Percentiles rank a stretch among this genome's conserved stretches.
Evolutionary conservation across 2,888 invertebrate species (phyloP).

Genomic region (Drosophila melanosoma): DNA sequence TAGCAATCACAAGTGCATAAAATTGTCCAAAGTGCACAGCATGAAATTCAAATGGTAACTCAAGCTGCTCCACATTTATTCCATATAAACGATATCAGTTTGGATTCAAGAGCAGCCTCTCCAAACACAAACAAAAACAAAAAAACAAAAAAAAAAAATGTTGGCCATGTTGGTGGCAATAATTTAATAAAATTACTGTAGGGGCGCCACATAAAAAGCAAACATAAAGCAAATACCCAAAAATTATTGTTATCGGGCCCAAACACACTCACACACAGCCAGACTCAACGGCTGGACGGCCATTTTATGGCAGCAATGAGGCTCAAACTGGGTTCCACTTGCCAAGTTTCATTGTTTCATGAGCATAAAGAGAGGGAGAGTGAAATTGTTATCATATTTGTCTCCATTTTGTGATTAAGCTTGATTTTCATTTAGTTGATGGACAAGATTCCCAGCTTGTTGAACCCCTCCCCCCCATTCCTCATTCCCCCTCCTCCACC

Average conservation of each 20-base stretch:
- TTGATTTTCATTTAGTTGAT: constrained; percentile 75
- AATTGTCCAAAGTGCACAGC: background rate
- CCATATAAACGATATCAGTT: background rate
- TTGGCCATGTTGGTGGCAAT: constrained; percentile 20
- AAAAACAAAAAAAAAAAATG: background rate
- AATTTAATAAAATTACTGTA: constrained; percentile 58
- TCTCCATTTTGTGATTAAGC: constrained; percentile 69
- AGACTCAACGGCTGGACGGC: constrained; percentile 1
- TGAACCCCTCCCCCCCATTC: background rate
- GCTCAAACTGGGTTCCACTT: constrained; percentile 14
- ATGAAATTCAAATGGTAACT: background rate
- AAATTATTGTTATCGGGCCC: constrained; percentile 61
- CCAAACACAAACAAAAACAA: too few species aligned
- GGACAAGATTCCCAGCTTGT: constrained; percentile 46
- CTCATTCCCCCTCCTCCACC: background rate
- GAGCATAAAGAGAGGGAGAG: constrained; percentile 15
- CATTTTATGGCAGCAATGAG: constrained; percentile 27
- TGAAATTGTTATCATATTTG: constrained; percentile 60
- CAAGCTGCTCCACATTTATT: background rate
- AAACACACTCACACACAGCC: background rate
- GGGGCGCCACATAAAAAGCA: constrained; percentile 44
- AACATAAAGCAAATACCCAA: constrained; percentile 38
- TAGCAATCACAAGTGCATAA: background rate
- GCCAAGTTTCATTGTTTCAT: constrained; percentile 55
- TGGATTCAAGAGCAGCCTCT: constrained; percentile 1